Evolutionary conservation across 2,888 invertebrate genomes (phyloP).

Genomic region (Macrostomum cliftonense): DNA sequence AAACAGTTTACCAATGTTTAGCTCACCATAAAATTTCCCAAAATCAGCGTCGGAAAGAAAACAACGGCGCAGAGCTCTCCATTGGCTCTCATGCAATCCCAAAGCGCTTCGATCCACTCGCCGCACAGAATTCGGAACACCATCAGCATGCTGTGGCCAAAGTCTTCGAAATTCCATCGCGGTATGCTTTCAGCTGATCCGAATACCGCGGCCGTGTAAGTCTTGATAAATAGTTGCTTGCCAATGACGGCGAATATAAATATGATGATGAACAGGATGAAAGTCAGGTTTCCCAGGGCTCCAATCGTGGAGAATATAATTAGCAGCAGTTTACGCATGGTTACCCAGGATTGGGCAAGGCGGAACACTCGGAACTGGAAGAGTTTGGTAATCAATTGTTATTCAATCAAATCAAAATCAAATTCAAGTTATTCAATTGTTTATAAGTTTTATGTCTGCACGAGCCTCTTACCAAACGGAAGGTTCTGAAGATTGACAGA

Average conservation of each 20-base stretch:
- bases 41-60: slow-evolving; percentile 75
- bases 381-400: slow-evolving; percentile 42
- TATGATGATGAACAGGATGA: slow-evolving; percentile 82
- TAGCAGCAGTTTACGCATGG: slow-evolving; percentile 83
- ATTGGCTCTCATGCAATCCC: slow-evolving; percentile 88
- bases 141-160: slow-evolving; percentile 94
- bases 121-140: slow-evolving; percentile 89
- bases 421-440: no score
- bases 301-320: slow-evolving; percentile 88
- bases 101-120: slow-evolving; percentile 83
- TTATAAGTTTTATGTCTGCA: no score
- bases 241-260: slow-evolving; percentile 95
- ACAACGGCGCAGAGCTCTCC: slow-evolving; percentile 70
- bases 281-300: slow-evolving; percentile 79
- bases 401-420: no score
- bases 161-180: slow-evolving; percentile 80
- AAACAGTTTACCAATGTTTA: no score
- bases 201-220: slow-evolving; percentile 47
- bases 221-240: slow-evolving; percentile 80
- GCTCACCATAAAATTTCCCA: slow-evolving; percentile 94
- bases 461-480: slow-evolving; percentile 69
- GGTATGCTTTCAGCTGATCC: neutral
- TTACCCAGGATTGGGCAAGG: slow-evolving; percentile 89
- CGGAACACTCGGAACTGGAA: slow-evolving; percentile 73
- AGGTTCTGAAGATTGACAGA: slow-evolving; percentile 67